Evolutionary conservation across 2,888 invertebrate genomes (phyloP), one percentile per base, ranked within the genome.

Genomic region (Oithona nana): DNA sequence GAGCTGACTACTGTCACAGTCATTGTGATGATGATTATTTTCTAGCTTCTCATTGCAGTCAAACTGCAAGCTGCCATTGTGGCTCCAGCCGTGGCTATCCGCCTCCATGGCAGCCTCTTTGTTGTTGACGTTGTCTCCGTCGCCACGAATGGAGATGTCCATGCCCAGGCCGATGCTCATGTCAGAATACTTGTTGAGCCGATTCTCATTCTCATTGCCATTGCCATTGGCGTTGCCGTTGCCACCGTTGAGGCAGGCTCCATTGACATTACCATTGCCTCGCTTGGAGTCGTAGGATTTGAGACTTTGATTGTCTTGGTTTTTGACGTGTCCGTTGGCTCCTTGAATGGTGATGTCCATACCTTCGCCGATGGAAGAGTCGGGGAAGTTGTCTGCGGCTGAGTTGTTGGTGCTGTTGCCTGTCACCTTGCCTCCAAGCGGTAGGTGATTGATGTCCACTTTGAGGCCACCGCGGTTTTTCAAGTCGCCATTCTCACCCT

Each of bases 331-430:
- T n/a, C 61, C 49, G 22, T 63, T 64, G 24, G 67, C 67, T 73
- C 79, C 88, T 74, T 88, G 88, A 77, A 89, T 88, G 59, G 88
- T 88, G 71, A 89, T 88, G 75, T 89, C 89, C 86, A 89, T 88
- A 67, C 88, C 88, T 73, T 88, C 88, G 57, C 88, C 88, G 86
- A 77, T 87, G 24, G 79, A 85, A 70, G 84, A 83, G 75, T 30
- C 65, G 61, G 48, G 63, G 20, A 30, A 52, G 28, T 58, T 58
- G 39, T 55, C 56, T 22, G 54, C 58, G 29, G 26, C 39, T 24
- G 28, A 20, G 11, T 63, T 50, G 20, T 29, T 30, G 6, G 39
- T 39, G 16, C 39, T 39, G 39, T 39, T 39, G n/a, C n/a, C n/a
- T 6, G 39, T 39, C 8, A 39, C 39, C 28, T 57, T 59, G 29